A percentile compares a stretch with the other conserved stretches of the same genome.
These are phyloP conservation scores for Nephrotoma guestfalica DNA, from an alignment of 2,888 invertebrate species.

Conservation along the genomic window DNA sequence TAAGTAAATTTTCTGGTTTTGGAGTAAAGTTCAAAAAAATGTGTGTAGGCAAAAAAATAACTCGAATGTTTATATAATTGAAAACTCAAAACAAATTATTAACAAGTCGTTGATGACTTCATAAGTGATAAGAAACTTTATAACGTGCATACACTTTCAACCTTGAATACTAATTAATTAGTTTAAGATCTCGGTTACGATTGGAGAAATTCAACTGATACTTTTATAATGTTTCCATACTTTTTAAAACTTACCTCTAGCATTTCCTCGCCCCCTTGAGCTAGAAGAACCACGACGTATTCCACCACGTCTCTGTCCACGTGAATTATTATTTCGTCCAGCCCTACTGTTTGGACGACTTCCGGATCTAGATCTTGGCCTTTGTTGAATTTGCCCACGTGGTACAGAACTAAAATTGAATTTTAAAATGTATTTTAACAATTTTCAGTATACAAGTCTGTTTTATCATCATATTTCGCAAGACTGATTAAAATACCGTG, in stretches of 20 bases:
- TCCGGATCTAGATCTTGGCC: slow-evolving; percentile 14
- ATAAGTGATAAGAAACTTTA: too few relatives aligned
- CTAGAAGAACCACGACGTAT: slow-evolving; percentile 14
- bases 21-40: too few relatives aligned
- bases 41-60: too few relatives aligned
- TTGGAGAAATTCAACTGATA: background rate
- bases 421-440: background rate
- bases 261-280: slow-evolving; percentile 12
- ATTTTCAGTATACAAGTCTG: background rate
- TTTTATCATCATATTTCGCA: background rate
- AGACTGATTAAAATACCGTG: background rate
- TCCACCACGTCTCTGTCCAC: slow-evolving; percentile 12
- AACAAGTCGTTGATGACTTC: too few relatives aligned
- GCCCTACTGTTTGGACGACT: slow-evolving; percentile 18
- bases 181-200: background rate
- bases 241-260: background rate
- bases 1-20: too few relatives aligned
- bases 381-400: background rate
- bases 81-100: too few relatives aligned
- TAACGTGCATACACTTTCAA: too few relatives aligned
- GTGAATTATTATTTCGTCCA: slow-evolving; percentile 7
- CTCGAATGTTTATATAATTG: too few relatives aligned
- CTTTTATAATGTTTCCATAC: background rate
- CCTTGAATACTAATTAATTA: too few relatives aligned
- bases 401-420: background rate